Evolutionary conservation across 2,797 vertebrate species (phyloP).

Genomic region (Eidolon dupreanum): DNA sequence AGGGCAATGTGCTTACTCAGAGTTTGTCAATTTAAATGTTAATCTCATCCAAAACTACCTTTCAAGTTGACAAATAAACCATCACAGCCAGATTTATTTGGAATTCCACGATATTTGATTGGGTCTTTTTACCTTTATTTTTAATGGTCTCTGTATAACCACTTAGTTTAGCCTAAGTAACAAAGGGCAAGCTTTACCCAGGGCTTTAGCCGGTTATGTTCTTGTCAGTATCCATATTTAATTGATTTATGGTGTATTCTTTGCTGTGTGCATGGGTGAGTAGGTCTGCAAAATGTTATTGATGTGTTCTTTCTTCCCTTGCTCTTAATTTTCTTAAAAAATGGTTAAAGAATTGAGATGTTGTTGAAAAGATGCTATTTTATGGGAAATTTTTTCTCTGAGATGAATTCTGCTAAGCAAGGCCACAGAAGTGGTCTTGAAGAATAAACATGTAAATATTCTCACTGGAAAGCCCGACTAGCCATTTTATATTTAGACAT

Average conservation of each 20-base stretch:
- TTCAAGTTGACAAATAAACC: background rate
- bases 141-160: background rate
- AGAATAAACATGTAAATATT: background rate
- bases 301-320: background rate
- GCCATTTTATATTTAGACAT: background rate
- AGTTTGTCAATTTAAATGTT: background rate
- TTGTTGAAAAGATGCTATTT: background rate
- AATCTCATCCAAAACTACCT: background rate
- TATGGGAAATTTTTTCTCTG: background rate
- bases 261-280: background rate
- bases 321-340: conserved; percentile 19
- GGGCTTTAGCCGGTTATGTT: background rate
- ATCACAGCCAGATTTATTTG: conserved; percentile 8
- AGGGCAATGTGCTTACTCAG: background rate
- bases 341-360: background rate
- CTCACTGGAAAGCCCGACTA: background rate
- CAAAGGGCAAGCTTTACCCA: background rate
- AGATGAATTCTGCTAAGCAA: background rate
- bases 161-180: background rate
- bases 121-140: background rate
- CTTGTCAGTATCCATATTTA: background rate
- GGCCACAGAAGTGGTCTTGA: background rate
- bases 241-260: background rate
- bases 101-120: background rate
- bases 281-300: conserved; percentile 27